Evolutionary conservation across 2,888 invertebrate genomes (phyloP).

Genomic region (Listrodromus nycthemerus): DNA sequence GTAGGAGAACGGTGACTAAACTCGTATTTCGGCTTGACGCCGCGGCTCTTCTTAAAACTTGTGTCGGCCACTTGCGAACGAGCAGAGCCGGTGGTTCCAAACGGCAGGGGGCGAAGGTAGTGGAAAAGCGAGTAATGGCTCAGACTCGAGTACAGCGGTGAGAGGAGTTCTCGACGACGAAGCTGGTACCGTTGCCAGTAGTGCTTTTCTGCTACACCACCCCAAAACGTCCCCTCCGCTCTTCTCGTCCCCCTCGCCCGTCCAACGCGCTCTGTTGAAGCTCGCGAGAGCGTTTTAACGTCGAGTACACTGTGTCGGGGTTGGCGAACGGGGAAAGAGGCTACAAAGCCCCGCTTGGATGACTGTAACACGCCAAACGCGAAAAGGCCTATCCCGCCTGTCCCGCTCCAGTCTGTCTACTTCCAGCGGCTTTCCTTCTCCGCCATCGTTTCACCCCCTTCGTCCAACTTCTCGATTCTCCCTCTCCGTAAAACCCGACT

Average conservation of each 20-base stretch:
- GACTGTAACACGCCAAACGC: conserved; percentile 49
- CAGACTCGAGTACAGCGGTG: conserved; percentile 55
- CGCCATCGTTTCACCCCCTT: background rate
- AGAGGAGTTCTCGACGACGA: conserved; percentile 59
- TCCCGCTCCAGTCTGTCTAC: conserved; percentile 17
- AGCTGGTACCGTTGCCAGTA: conserved; percentile 64
- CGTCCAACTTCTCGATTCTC: conserved; percentile 17
- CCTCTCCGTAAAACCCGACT: no score
- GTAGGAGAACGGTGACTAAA: conserved; percentile 40
- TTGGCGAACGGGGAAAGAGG: conserved; percentile 28
- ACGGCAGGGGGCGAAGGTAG: background rate
- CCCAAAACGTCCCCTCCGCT: conserved; percentile 19
- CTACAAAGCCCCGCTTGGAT: conserved; percentile 57
- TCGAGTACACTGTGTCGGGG: conserved; percentile 53
- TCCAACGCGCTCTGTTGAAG: conserved; percentile 48
- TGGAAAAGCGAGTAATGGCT: conserved; percentile 62
- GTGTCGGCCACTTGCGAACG: conserved; percentile 53
- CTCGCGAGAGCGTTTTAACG: conserved; percentile 64
- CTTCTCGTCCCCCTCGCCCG: background rate
- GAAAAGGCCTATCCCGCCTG: conserved; percentile 39
- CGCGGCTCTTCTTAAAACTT: conserved; percentile 58
- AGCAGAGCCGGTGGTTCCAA: conserved; percentile 28
- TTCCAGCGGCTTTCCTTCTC: background rate
- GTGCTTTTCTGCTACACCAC: conserved; percentile 54
- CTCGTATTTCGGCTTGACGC: conserved; percentile 55